phyloP scores from a whole-genome alignment of 37 sponge, comb jelly and placozoan species.

The Amphimedon queenslandica region DNA sequence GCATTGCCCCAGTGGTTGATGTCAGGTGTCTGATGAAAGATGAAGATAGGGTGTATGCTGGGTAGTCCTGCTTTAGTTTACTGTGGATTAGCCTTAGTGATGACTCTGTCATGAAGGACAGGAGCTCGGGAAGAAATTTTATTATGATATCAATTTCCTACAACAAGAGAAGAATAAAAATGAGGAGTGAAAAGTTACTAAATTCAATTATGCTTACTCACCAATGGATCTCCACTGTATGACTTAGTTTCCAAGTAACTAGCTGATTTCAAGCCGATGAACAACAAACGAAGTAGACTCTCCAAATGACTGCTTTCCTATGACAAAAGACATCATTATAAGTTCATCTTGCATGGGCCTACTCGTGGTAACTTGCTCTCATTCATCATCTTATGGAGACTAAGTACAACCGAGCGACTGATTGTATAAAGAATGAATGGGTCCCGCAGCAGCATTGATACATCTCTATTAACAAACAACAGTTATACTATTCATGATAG shows the following conservation, averaged over 20 bases:
- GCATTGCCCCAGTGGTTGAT: slow-evolving; percentile 33
- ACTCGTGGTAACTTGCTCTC: slow-evolving; percentile 76
- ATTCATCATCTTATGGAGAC: slow-evolving; percentile 35
- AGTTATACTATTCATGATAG: neutral
- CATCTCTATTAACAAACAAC: slow-evolving; percentile 49
- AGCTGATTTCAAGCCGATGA: slow-evolving; percentile 62
- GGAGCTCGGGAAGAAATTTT: slow-evolving; percentile 61
- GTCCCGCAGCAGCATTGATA: slow-evolving; percentile 87
- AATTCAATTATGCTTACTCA: slow-evolving; percentile 29
- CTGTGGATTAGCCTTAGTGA: slow-evolving; percentile 15
- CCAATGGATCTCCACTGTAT: slow-evolving; percentile 55
- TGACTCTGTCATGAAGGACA: slow-evolving; percentile 65
- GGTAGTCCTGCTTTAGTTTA: slow-evolving; percentile 47
- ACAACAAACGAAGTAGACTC: slow-evolving; percentile 69
- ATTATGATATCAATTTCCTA: slow-evolving; percentile 56
- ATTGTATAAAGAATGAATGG: slow-evolving; percentile 83
- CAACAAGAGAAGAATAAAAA: too few relatives aligned
- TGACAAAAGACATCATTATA: neutral
- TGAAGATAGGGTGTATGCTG: slow-evolving; percentile 14
- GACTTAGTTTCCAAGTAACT: slow-evolving; percentile 69
- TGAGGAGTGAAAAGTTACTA: neutral
- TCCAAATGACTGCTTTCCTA: slow-evolving; percentile 76
- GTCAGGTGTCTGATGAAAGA: slow-evolving; percentile 26
- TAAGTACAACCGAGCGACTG: slow-evolving; percentile 53
- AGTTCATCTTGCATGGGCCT: slow-evolving; percentile 12